Conservation (phyloP, 1,140 invertebrate genomes). For the Dreissena rostriformis region DNA sequence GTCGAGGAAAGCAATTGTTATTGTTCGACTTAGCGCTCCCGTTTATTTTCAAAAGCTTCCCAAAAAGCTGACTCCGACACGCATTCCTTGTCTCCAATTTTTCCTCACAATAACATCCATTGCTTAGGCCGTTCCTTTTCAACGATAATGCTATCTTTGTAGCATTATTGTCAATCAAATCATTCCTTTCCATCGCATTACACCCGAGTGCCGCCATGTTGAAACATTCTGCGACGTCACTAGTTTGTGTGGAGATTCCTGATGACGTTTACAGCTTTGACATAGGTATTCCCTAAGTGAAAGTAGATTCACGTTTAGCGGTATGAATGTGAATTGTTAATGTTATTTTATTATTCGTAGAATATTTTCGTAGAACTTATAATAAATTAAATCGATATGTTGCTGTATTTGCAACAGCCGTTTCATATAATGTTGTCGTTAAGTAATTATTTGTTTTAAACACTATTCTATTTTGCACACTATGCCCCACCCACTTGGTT, state of each 20-base stretch:
- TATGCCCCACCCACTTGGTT: no score
- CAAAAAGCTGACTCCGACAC: conserved; percentile 49
- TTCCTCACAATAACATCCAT: conserved; percentile 59
- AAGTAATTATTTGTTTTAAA: no score
- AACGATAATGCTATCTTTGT: conserved; percentile 51
- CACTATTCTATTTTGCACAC: no score
- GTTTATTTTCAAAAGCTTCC: conserved; percentile 42
- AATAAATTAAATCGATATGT: no score
- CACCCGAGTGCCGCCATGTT: conserved; percentile 58
- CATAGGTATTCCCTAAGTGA: conserved; percentile 21
- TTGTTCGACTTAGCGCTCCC: conserved; percentile 51
- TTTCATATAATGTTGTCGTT: no score
- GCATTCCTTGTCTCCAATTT: conserved; percentile 49
- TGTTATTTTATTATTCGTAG: no score
- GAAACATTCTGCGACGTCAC: conserved; percentile 55
- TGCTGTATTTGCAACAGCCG: no score
- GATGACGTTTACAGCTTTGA: conserved; percentile 30
- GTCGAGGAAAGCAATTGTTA: conserved; percentile 57
- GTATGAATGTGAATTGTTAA: no score
- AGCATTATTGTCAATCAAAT: conserved; percentile 56
- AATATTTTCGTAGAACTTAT: no score
- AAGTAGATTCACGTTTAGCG: no score
- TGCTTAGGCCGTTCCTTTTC: conserved; percentile 53
- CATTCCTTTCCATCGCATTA: conserved; percentile 49
- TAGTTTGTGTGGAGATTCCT: conserved; percentile 48